Percentiles rank a stretch among this genome's conserved stretches.
Conservation (phyloP, 2,888 invertebrate genomes). For the Nomada hirtipes region DNA sequence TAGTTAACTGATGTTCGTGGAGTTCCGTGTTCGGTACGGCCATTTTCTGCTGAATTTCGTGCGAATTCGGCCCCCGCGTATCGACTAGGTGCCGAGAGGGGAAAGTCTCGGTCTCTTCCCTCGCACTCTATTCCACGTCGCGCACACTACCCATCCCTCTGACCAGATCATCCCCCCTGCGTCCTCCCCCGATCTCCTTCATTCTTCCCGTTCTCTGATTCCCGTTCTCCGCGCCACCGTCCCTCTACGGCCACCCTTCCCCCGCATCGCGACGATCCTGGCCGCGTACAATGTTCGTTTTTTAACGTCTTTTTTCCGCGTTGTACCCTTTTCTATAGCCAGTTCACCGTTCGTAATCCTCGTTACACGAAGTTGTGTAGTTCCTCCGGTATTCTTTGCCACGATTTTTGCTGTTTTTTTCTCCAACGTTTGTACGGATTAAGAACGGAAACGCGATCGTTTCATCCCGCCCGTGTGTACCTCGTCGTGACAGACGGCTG, state of each 20-base stretch:
- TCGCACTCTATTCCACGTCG: conserved; percentile 42
- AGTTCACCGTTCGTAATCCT: conserved; percentile 38
- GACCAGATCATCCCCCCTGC: conserved; percentile 52
- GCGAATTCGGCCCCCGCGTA: conserved; percentile 79
- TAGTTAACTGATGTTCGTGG: conserved; percentile 26
- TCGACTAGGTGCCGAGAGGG: conserved; percentile 78
- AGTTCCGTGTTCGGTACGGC: conserved; percentile 72
- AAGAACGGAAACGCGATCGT: conserved; percentile 35
- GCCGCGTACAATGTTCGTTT: conserved; percentile 61
- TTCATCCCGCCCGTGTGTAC: conserved; percentile 33
- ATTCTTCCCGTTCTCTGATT: conserved; percentile 54
- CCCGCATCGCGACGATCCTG: conserved; percentile 62
- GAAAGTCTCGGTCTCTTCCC: conserved; percentile 61
- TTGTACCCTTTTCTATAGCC: conserved; percentile 47
- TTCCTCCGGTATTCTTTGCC: background rate
- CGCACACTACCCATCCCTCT: conserved; percentile 49
- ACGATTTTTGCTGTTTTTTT: conserved; percentile 3
- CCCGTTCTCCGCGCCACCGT: conserved; percentile 61
- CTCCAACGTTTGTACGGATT: background rate
- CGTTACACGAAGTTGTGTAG: conserved; percentile 19
- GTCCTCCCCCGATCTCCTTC: conserved; percentile 54
- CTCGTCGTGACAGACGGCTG: conserved; percentile 59
- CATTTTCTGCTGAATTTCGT: conserved; percentile 81
- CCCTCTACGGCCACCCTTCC: conserved; percentile 57
- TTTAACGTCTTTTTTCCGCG: conserved; percentile 61